Conservation (phyloP, 2,888 invertebrate species). For the Pachymerium ferrugineum region DNA sequence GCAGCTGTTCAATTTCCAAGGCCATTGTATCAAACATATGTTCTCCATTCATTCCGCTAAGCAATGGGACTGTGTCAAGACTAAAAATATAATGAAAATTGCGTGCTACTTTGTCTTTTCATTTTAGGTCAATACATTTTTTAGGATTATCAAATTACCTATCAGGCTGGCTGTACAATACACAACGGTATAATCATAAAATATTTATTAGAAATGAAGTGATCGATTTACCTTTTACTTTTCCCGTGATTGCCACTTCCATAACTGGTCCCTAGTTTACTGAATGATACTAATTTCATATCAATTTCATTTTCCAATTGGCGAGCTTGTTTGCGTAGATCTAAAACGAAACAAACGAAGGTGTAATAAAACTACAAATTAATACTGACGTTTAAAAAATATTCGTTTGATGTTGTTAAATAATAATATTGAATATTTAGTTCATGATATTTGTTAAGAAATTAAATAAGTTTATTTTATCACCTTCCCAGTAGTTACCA, state of each 20-base stretch:
- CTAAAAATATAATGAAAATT: conserved; percentile 41
- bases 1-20: conserved; percentile 80
- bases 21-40: conserved; percentile 90
- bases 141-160: neutral
- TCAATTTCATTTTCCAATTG: conserved; percentile 95
- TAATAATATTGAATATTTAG: neutral
- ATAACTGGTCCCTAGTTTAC: conserved; percentile 72
- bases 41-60: conserved; percentile 64
- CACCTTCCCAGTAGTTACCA: conserved; percentile 29
- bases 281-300: conserved; percentile 87
- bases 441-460: neutral
- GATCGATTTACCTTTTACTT: neutral
- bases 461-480: neutral
- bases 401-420: neutral
- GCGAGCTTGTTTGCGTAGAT: conserved; percentile 85
- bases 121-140: neutral
- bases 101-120: too few species aligned
- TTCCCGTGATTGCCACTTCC: conserved; percentile 31
- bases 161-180: neutral
- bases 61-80: conserved; percentile 73
- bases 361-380: too few species aligned
- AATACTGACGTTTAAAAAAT: too few species aligned
- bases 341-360: conserved; percentile 50
- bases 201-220: neutral
- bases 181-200: neutral